Base-by-base conservation (phyloP, 2,797 vertebrate species). In the Eupleurogrammus muticus region DNA sequence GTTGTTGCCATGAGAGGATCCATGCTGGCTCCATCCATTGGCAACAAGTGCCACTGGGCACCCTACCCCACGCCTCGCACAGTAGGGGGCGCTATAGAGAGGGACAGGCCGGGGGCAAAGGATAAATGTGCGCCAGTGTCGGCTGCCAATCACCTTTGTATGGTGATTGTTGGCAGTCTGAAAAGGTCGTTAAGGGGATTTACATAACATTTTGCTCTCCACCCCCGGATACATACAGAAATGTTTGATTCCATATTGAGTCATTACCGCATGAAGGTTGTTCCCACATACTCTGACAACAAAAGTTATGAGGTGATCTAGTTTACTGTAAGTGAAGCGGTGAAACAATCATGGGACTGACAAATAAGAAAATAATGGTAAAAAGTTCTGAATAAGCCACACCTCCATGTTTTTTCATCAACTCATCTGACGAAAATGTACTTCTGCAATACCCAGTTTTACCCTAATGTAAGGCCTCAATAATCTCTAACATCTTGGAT, bases 61-160 rank as follows among this genome's bases (percentile, higher is more conserved):
- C 90, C 87, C 80, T 90, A 94, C 92, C 93, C 93, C 92, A 94
- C 83, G 93, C 93, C 92, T 92, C 80, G 90, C 94, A 94, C 93
- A 95, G 93, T 92, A 95, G 94, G 94, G 92, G 94, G 93, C 94
- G 92, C 91, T 89, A 88, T 87, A 90, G 90, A 93, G 87, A 83
- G 86, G 89, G 90, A 89, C 87, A 75, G 81, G 81, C 81, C 5
- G 75, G 91, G n/a, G 89, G 84, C 83, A 88, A 92, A 92, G 90
- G 88, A 94, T 92, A 93, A 94, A 93, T 92, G 90, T 86, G 85
- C 81, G 85, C 88, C 83, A 86, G 91, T 92, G 92, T 93, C 84
- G 91, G 82, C 92, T 94, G 94, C 94, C 94, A 95, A 91, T 94
- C 93, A 94, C 90, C 86, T 94, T 93, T 93, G 91, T 93, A 87